Conservation (phyloP, 2,113 vertebrate species). For the Upupa epops region DNA sequence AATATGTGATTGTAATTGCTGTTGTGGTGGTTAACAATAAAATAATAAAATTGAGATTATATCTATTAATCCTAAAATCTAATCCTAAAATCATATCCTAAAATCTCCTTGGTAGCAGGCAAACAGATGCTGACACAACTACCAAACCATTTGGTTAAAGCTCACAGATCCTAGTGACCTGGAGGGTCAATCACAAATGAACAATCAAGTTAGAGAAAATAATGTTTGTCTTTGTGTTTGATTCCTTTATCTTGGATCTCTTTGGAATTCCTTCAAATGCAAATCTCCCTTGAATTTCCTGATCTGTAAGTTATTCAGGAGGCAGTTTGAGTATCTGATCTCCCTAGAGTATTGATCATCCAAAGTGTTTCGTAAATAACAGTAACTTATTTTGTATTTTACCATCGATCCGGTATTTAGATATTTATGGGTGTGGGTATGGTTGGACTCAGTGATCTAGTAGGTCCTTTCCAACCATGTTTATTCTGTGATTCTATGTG, state of each 20-base stretch:
- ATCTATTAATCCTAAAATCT: not conserved
- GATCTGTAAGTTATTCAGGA: not conserved
- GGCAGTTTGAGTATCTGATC: not conserved
- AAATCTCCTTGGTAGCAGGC: not conserved
- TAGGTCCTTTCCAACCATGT: too few relatives aligned
- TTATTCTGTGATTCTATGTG: too few relatives aligned
- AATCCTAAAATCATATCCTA: not conserved
- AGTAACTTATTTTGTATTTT: too few relatives aligned
- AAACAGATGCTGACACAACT: not conserved
- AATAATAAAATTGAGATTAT: not conserved
- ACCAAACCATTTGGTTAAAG: not conserved
- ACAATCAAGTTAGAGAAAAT: not conserved
- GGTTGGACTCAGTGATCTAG: too few relatives aligned
- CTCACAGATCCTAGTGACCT: not conserved
- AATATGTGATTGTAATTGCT: not conserved
- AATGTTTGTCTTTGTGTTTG: rapidly evolving
- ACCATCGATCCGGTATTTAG: too few relatives aligned
- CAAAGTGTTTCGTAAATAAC: not conserved
- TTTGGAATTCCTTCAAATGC: conserved; percentile 7
- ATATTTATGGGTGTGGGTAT: too few relatives aligned
- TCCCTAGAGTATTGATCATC: conserved; percentile 24
- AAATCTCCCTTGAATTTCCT: conserved; percentile 10
- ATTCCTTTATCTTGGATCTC: not conserved
- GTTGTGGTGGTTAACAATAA: not conserved
- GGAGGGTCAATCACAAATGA: not conserved